phyloP scores from a whole-genome alignment of 2,797 vertebrate genomes.

The Molothrus aeneus region DNA sequence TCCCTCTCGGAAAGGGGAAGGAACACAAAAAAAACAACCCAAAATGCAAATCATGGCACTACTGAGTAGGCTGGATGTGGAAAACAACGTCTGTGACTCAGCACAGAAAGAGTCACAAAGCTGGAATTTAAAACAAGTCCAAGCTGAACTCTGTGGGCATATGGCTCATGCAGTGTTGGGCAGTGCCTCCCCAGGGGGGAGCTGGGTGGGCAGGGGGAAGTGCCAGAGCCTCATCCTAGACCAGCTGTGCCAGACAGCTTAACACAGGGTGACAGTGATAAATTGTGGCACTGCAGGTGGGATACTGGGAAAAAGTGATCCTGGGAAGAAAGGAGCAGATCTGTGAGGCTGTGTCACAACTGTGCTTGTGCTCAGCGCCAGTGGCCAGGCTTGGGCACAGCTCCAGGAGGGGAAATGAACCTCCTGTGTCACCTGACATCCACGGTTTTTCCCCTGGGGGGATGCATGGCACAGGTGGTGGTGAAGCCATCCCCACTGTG shows the following conservation, averaged over 20 bases:
- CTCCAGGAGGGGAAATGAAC: background rate
- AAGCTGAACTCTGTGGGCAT: background rate
- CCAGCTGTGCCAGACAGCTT: background rate
- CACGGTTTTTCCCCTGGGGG: rapidly evolving
- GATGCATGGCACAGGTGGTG: no score
- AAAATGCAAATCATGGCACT: background rate
- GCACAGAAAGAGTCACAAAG: background rate
- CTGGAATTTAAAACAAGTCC: background rate
- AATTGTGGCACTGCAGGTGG: background rate
- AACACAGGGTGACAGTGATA: background rate
- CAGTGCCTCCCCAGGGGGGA: background rate
- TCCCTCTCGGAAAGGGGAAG: background rate
- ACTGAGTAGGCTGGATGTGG: background rate
- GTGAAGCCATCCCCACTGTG: rapidly evolving
- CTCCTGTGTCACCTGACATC: background rate
- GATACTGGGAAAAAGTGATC: background rate
- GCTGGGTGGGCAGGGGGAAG: background rate
- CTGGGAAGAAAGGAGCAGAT: background rate
- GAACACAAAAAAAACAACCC: background rate
- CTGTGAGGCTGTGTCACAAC: background rate
- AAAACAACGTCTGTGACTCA: background rate
- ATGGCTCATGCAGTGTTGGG: rapidly evolving
- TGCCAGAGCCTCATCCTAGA: background rate
- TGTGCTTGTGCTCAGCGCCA: background rate
- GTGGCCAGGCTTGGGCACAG: rapidly evolving